A percentile compares a stretch with the other conserved stretches of the same genome.
These are phyloP conservation scores for Tetranychus cinnabarinus DNA, from an alignment of 1,140 invertebrate genomes.

Conservation along the genomic window DNA sequence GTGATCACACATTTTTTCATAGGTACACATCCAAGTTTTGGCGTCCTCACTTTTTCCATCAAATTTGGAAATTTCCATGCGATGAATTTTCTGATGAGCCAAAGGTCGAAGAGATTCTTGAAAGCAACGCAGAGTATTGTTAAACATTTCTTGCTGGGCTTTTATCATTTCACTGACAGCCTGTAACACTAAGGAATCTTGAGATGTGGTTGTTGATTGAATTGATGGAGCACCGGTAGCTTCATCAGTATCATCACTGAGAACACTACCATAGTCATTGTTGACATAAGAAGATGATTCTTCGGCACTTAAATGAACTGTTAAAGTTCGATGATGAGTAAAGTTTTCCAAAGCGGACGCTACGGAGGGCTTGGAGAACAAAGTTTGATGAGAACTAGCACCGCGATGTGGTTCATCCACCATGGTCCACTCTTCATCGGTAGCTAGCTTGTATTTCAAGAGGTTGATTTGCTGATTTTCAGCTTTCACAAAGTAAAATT, in stretches of 20 bases:
- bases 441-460: not conserved
- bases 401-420: not conserved
- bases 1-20: not conserved
- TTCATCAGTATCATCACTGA: not conserved
- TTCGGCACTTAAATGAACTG: not conserved
- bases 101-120: not conserved
- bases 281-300: not conserved
- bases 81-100: not conserved
- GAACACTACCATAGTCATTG: not conserved
- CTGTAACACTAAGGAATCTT: not conserved
- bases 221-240: not conserved
- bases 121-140: not conserved
- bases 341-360: not conserved
- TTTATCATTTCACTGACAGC: not conserved
- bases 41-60: not conserved
- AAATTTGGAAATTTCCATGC: conserved; percentile 1
- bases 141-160: not conserved
- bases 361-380: not conserved
- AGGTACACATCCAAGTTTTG: not conserved
- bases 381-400: not conserved
- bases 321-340: not conserved
- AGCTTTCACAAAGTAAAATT: not conserved
- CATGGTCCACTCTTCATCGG: not conserved
- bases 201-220: not conserved
- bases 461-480: not conserved